These are phyloP conservation scores for Gari tellinella DNA, from an alignment of 2,888 invertebrate species.

Conservation along the genomic window DNA sequence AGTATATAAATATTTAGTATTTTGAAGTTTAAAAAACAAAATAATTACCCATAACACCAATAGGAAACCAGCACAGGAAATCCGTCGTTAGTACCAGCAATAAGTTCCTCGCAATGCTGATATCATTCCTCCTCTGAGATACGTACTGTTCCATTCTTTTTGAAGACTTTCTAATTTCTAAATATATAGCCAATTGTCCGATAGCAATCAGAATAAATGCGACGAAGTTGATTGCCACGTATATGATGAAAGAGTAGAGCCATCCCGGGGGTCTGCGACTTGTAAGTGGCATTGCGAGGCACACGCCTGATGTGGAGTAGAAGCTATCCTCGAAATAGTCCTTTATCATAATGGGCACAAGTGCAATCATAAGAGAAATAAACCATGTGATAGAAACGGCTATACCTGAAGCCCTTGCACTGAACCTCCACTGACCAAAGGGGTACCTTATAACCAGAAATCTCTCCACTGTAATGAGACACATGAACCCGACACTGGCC, in stretches of 20 bases:
- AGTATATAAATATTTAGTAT: too few relatives aligned
- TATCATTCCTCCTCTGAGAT: slow-evolving; percentile 22
- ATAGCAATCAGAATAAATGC: slow-evolving; percentile 19
- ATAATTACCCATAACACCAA: slow-evolving; percentile 39
- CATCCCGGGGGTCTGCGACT: slow-evolving; percentile 79
- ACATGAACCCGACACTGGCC: slow-evolving; percentile 87
- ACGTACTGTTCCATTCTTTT: background rate
- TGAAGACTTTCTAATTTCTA: slow-evolving; percentile 2
- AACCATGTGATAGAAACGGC: slow-evolving; percentile 71
- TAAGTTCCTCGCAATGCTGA: slow-evolving; percentile 25
- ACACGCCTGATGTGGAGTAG: slow-evolving; percentile 79
- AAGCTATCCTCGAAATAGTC: slow-evolving; percentile 77
- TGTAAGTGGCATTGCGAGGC: slow-evolving; percentile 81
- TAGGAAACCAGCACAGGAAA: slow-evolving; percentile 77
- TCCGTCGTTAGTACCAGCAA: slow-evolving; percentile 27
- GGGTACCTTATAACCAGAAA: slow-evolving; percentile 87
- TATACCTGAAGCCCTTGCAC: slow-evolving; percentile 47
- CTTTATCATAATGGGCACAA: slow-evolving; percentile 75
- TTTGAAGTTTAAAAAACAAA: too few relatives aligned
- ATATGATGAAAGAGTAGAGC: slow-evolving; percentile 80
- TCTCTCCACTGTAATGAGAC: slow-evolving; percentile 88
- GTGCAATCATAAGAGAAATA: slow-evolving; percentile 68
- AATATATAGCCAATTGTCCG: slow-evolving; percentile 12
- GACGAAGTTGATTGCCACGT: slow-evolving; percentile 73
- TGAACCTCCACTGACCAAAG: slow-evolving; percentile 80